Percentiles rank a stretch among this genome's conserved stretches.
These are phyloP conservation scores for Uria lomvia DNA, from an alignment of 2,113 vertebrate genomes.

Conservation along the genomic window DNA sequence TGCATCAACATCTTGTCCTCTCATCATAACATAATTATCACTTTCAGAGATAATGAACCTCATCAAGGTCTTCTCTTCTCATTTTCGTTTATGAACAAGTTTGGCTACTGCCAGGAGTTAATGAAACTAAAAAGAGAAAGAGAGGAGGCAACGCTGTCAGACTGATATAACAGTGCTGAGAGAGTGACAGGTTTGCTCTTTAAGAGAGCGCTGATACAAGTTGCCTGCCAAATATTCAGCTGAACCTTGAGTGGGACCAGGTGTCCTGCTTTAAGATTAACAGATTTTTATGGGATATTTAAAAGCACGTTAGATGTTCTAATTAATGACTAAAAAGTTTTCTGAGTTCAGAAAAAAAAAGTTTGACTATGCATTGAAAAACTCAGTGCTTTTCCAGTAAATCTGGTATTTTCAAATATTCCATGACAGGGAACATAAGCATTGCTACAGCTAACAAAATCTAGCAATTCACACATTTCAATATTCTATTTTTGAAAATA, in stretches of 20 bases:
- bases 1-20: slow-evolving; percentile 45
- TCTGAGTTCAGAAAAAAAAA: background rate
- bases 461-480: background rate
- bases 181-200: background rate
- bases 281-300: background rate
- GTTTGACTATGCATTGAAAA: background rate
- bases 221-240: background rate
- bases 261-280: background rate
- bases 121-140: slow-evolving; percentile 7
- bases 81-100: slow-evolving; percentile 40
- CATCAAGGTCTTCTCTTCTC: slow-evolving; percentile 33
- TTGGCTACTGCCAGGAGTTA: slow-evolving; percentile 5
- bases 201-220: background rate
- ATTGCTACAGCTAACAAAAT: background rate
- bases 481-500: background rate
- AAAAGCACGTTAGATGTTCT: background rate
- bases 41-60: slow-evolving; percentile 53
- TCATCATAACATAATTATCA: slow-evolving; percentile 50
- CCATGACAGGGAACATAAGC: background rate
- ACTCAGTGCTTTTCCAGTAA: background rate
- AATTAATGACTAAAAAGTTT: background rate
- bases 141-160: background rate
- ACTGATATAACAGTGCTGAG: background rate
- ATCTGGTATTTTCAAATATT: background rate
- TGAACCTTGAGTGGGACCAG: background rate